Conservation (phyloP, 2,797 vertebrate species). For the Streptopelia turtur region DNA sequence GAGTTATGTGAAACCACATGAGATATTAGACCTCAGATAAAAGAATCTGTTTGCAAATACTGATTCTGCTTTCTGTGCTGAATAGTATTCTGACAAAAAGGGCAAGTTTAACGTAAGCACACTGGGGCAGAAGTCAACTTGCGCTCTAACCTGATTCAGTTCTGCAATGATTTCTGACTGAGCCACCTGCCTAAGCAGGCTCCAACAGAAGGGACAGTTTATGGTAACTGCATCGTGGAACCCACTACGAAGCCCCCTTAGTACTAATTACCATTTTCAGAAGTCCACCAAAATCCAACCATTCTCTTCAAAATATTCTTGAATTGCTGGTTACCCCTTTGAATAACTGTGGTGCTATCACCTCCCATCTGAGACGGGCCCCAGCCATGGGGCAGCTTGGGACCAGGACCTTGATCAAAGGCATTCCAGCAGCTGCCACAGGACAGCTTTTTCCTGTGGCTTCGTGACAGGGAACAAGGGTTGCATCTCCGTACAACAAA, state of each 20-base stretch:
- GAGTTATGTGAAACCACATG: constrained; percentile 18
- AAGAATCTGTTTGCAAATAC: constrained; percentile 12
- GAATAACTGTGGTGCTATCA: constrained; percentile 63
- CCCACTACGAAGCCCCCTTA: neutral
- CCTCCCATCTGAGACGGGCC: neutral
- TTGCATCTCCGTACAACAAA: neutral
- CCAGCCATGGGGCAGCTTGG: neutral
- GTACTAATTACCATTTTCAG: neutral
- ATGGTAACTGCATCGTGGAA: neutral
- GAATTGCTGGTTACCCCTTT: constrained; percentile 49
- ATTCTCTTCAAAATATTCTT: constrained; percentile 40
- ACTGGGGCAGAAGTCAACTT: neutral
- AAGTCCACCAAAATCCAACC: constrained; percentile 45
- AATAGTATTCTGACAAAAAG: neutral
- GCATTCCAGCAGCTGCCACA: constrained; percentile 3
- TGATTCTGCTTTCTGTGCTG: neutral
- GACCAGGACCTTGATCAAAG: neutral
- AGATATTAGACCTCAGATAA: neutral
- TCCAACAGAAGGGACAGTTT: neutral
- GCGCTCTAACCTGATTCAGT: neutral
- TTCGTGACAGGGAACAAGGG: neutral
- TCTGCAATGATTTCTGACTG: neutral
- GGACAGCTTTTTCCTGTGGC: neutral
- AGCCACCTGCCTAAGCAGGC: accelerated
- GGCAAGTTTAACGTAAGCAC: neutral